Conservation (phyloP, 2,797 vertebrate species). For the Falco novaeseelandiae region DNA sequence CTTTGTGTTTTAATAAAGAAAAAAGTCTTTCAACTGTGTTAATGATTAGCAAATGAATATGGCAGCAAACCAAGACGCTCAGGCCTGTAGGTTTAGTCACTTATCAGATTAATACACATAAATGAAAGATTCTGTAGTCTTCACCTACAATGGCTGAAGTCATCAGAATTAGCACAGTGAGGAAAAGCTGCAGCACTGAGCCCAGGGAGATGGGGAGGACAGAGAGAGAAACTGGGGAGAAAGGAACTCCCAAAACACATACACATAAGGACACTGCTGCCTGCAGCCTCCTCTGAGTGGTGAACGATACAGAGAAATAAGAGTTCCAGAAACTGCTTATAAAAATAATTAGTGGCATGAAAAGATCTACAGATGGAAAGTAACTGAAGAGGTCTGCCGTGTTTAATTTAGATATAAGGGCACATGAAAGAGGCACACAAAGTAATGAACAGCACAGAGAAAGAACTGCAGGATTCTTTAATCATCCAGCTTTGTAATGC, state of each 20-base stretch:
- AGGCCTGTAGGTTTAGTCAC: slow-evolving; percentile 49
- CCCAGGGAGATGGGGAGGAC: background rate
- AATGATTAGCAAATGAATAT: slow-evolving; percentile 45
- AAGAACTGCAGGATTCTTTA: background rate
- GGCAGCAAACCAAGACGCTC: slow-evolving; percentile 38
- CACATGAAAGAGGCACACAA: slow-evolving; percentile 30
- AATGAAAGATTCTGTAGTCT: background rate
- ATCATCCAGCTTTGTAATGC: slow-evolving; percentile 26
- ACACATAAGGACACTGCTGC: background rate
- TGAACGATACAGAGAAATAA: background rate
- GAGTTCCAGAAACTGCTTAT: slow-evolving; percentile 13
- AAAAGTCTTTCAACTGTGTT: slow-evolving; percentile 57
- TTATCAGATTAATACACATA: slow-evolving; percentile 22
- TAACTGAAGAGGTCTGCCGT: slow-evolving; percentile 19
- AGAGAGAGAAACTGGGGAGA: background rate
- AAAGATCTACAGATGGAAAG: slow-evolving; percentile 44
- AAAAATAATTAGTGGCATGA: slow-evolving; percentile 36
- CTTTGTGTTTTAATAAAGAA: slow-evolving; percentile 50
- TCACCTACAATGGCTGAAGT: background rate
- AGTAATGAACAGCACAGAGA: slow-evolving; percentile 21
- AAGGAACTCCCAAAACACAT: background rate
- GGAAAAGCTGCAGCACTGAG: background rate
- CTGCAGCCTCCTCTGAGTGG: background rate
- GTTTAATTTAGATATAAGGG: slow-evolving; percentile 39
- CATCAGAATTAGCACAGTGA: background rate